These are phyloP conservation scores for Ferrisia virgata DNA, from an alignment of 2,888 invertebrate species.

Conservation along the genomic window DNA sequence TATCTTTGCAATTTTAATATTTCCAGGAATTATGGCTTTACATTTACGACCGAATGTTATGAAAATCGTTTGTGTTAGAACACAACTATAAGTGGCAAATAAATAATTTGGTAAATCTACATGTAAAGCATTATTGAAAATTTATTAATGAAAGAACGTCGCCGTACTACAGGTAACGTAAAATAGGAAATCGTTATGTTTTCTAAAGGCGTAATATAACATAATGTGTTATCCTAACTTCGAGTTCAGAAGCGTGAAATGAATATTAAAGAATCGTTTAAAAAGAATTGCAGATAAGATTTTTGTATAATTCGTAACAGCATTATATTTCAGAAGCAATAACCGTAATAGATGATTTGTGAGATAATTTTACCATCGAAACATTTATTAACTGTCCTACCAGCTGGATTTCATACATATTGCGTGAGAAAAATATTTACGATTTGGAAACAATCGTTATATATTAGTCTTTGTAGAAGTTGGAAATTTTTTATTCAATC, in stretches of 20 bases:
- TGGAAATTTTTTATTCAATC: background rate
- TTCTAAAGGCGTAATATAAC: background rate
- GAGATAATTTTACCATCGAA: constrained; percentile 10
- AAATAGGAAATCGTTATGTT: background rate
- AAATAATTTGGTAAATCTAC: constrained; percentile 3
- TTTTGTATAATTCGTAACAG: background rate
- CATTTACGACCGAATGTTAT: background rate
- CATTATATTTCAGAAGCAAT: constrained; percentile 25
- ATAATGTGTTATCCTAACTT: constrained; percentile 16
- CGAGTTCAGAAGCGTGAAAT: constrained; percentile 2
- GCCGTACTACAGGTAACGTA: background rate
- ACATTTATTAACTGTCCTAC: background rate
- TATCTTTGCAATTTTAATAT: background rate
- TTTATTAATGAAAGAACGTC: constrained; percentile 2
- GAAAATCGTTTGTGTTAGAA: background rate
- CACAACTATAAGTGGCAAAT: background rate
- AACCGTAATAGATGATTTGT: constrained; percentile 29
- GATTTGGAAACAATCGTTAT: background rate
- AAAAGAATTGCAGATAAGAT: constrained; percentile 10
- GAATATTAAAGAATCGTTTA: constrained; percentile 27
- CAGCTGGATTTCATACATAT: background rate
- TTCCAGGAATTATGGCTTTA: background rate
- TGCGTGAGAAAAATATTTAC: background rate
- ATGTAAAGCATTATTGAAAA: background rate
- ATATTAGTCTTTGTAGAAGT: background rate